Conservation (phyloP, 2,113 vertebrate species). For the Dicaeum eximium region DNA sequence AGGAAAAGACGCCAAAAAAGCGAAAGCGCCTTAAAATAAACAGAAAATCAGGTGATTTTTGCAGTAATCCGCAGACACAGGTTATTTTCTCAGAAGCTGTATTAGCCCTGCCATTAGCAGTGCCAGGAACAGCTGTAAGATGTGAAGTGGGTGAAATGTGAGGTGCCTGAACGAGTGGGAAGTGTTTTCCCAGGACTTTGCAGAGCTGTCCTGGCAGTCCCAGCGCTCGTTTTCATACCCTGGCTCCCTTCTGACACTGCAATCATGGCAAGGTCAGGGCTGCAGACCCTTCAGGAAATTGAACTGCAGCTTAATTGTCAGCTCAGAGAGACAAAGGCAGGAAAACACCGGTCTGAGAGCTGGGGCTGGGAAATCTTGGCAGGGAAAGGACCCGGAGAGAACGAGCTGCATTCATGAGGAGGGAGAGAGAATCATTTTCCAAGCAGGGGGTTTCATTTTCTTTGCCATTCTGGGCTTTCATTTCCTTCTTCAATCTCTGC, state of each 20-base stretch:
- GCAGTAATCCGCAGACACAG: background rate
- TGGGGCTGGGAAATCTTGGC: background rate
- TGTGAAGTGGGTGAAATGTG: background rate
- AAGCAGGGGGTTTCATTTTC: background rate
- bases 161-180: background rate
- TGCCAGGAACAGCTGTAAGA: background rate
- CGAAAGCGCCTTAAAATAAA: background rate
- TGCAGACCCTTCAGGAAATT: background rate
- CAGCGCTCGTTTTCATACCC: background rate
- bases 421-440: background rate
- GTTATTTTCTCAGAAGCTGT: background rate
- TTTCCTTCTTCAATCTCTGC: background rate
- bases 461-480: background rate
- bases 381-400: background rate
- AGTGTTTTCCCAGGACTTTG: background rate
- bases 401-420: background rate
- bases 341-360: background rate
- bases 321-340: background rate
- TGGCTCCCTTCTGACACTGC: background rate
- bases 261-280: conserved; percentile 32
- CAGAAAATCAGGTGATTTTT: background rate
- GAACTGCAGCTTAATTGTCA: conserved; percentile 3
- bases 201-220: background rate
- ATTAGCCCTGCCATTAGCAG: background rate
- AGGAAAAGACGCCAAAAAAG: background rate